A percentile compares a stretch with the other conserved stretches of the same genome.
These are phyloP conservation scores for Galleria mellonella DNA, from an alignment of 1,140 invertebrate genomes.

Conservation along the genomic window DNA sequence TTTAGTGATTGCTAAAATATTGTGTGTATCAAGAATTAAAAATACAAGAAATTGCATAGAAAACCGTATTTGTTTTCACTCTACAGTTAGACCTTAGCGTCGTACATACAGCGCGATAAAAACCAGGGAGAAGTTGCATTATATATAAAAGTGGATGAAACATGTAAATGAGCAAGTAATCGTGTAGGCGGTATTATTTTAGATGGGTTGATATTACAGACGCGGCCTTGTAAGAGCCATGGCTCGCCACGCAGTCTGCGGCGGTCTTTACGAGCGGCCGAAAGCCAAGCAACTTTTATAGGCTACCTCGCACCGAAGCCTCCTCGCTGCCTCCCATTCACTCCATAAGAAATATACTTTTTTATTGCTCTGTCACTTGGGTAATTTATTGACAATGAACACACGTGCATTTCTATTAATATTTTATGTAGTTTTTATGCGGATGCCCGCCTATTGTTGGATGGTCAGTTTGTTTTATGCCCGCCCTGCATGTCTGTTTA, in stretches of 20 bases:
- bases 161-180: neutral
- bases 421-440: slow-evolving; percentile 71
- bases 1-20: too few species aligned
- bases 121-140: too few species aligned
- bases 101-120: too few species aligned
- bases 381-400: slow-evolving; percentile 73
- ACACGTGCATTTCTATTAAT: slow-evolving; percentile 73
- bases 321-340: slow-evolving; percentile 68
- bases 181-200: slow-evolving; percentile 16
- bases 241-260: slow-evolving; percentile 70
- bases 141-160: slow-evolving; percentile 7
- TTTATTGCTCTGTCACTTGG: slow-evolving; percentile 68
- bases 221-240: slow-evolving; percentile 37
- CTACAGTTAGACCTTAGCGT: too few species aligned
- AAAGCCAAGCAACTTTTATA: slow-evolving; percentile 68
- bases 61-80: too few species aligned
- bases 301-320: slow-evolving; percentile 68
- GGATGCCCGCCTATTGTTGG: slow-evolving; percentile 44
- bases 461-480: slow-evolving; percentile 47
- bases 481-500: slow-evolving; percentile 25
- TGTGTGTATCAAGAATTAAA: too few species aligned
- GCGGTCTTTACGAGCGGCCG: slow-evolving; percentile 61
- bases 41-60: too few species aligned
- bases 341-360: slow-evolving; percentile 68
- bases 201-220: slow-evolving; percentile 12